Conservation (phyloP, 2,113 vertebrate species). For the Balaeniceps rex region DNA sequence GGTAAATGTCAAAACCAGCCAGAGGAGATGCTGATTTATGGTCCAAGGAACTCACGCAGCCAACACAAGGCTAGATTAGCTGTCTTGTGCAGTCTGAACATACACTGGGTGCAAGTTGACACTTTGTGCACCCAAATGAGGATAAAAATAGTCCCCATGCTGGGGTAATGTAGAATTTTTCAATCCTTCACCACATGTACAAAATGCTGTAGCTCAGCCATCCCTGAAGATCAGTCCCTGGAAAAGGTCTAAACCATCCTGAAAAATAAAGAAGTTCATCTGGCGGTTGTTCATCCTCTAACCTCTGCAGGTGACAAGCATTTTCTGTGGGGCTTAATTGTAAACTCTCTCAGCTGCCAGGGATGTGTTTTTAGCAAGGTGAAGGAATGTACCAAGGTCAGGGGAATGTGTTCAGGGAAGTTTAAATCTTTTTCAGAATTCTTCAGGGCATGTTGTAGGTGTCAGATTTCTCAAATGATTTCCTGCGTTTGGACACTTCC, state of each 20-base stretch:
- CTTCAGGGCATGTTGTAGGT: not conserved
- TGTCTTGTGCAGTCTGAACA: not conserved
- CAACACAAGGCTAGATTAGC: not conserved
- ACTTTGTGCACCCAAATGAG: not conserved
- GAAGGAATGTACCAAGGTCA: not conserved
- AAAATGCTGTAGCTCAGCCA: not conserved
- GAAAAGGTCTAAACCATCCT: not conserved
- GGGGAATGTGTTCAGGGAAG: not conserved
- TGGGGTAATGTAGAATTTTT: not conserved
- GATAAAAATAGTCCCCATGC: not conserved
- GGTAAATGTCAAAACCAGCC: not conserved
- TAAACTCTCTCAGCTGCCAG: not conserved
- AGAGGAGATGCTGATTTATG: not conserved
- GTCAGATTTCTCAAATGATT: not conserved
- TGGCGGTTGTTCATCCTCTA: not conserved
- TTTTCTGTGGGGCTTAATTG: not conserved
- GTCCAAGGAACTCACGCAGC: not conserved
- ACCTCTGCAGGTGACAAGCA: not conserved
- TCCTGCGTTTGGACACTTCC: not conserved
- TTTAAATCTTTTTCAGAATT: not conserved
- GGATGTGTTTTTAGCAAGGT: not conserved
- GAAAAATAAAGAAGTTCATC: not conserved
- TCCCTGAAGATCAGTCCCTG: not conserved
- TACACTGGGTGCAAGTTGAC: not conserved
- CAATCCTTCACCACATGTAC: rapidly evolving